Conservation (phyloP, 2,113 vertebrate species). For the Eleginops maclovinus region DNA sequence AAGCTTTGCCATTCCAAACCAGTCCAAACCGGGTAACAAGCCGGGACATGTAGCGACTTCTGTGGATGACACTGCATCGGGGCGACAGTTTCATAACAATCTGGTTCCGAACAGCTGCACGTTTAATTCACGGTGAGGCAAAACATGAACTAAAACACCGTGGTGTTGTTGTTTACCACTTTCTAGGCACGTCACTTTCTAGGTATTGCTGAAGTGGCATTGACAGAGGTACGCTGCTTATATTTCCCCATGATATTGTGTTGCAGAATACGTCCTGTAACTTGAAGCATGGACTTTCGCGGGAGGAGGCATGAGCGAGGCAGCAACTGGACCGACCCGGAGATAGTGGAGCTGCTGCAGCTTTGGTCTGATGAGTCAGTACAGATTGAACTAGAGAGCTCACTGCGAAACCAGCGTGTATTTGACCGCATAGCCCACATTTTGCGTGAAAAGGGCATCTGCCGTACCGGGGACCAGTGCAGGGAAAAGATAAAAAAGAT, state of each 20-base stretch:
- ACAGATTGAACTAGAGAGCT: constrained; percentile 90
- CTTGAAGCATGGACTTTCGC: constrained; percentile 86
- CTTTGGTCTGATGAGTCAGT: constrained; percentile 90
- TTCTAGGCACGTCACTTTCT: background rate
- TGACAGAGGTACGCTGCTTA: no score
- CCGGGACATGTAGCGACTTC: constrained; percentile 22
- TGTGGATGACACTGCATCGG: constrained; percentile 19
- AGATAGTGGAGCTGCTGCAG: constrained; percentile 91
- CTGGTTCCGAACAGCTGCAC: constrained; percentile 27
- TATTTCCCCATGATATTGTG: background rate
- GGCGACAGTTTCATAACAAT: constrained; percentile 25
- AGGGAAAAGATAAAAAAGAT: constrained; percentile 95
- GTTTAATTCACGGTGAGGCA: constrained; percentile 50
- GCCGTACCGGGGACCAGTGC: constrained; percentile 89
- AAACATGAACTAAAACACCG: background rate
- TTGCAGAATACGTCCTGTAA: constrained; percentile 27
- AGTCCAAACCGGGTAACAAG: constrained; percentile 51
- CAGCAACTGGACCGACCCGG: constrained; percentile 92
- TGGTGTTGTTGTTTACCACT: background rate
- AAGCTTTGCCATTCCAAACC: constrained; percentile 34
- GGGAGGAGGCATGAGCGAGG: constrained; percentile 90
- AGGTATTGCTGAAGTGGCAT: background rate
- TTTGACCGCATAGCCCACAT: constrained; percentile 91
- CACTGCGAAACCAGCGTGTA: constrained; percentile 90
- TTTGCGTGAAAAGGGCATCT: constrained; percentile 88